Evolutionary conservation across 2,888 invertebrate species (phyloP).

Genomic region (Notodonta ziczac): DNA sequence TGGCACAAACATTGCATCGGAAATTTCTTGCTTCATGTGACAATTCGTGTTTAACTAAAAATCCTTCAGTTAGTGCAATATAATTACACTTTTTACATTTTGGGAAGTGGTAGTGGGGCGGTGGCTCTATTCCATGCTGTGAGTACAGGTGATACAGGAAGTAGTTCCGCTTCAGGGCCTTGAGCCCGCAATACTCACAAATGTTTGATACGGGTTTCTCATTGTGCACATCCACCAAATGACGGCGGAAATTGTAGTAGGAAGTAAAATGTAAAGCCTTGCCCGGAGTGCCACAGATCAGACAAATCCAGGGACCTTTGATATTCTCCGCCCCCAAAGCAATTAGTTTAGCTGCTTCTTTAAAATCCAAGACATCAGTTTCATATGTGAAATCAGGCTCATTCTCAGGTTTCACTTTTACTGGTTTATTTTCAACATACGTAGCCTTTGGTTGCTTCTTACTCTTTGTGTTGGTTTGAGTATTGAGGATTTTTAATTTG

Average conservation of each 20-base stretch:
- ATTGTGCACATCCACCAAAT: conserved; percentile 92
- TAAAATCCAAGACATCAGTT: conserved; percentile 84
- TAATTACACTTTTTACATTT: conserved; percentile 91
- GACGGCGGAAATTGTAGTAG: conserved; percentile 91
- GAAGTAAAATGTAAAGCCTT: conserved; percentile 89
- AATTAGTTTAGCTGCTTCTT: conserved; percentile 85
- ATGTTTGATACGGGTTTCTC: conserved; percentile 90
- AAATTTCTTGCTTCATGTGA: conserved; percentile 83
- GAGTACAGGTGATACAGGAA: conserved; percentile 91
- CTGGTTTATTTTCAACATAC: conserved; percentile 44
- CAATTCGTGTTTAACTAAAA: conserved; percentile 89
- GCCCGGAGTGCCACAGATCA: conserved; percentile 88
- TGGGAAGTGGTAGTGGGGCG: conserved; percentile 89
- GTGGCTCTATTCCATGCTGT: conserved; percentile 91
- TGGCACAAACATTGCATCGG: conserved; percentile 84
- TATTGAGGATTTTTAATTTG: conserved; percentile 92
- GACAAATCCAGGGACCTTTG: conserved; percentile 92
- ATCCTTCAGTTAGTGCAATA: conserved; percentile 89
- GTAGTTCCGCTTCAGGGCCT: conserved; percentile 89
- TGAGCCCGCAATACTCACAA: conserved; percentile 94
- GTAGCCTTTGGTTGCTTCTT: conserved; percentile 29
- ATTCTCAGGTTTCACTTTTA: conserved; percentile 46
- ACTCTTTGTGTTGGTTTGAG: conserved; percentile 62
- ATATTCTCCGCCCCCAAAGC: conserved; percentile 86
- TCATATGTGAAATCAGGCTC: conserved; percentile 68